Evolutionary conservation across 1,140 invertebrate genomes (phyloP).

Genomic region (Drosophila orena): DNA sequence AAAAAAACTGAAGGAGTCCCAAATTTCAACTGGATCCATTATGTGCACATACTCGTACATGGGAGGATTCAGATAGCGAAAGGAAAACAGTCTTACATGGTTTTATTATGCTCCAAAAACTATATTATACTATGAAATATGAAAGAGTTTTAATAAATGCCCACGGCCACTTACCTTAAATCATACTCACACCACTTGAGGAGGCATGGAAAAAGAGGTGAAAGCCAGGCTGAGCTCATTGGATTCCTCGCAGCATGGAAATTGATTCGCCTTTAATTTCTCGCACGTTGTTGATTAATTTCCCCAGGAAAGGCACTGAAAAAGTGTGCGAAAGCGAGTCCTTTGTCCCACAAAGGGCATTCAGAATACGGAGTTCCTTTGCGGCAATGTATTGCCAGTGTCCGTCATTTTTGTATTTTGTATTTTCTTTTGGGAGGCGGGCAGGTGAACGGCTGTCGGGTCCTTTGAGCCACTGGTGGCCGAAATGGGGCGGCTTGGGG

Average conservation of each 20-base stretch:
- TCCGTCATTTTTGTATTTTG: slow-evolving; percentile 24
- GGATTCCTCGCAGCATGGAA: slow-evolving; percentile 23
- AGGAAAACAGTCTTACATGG: neutral
- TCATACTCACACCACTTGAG: no score
- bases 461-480: slow-evolving; percentile 59
- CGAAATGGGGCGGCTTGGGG: slow-evolving; percentile 2
- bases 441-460: slow-evolving; percentile 18
- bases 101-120: no score
- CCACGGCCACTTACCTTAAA: no score
- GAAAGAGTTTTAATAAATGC: no score
- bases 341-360: slow-evolving; percentile 77
- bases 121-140: no score
- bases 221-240: slow-evolving; percentile 23
- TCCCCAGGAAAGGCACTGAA: slow-evolving; percentile 51
- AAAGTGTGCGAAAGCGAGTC: slow-evolving; percentile 71
- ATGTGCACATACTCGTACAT: slow-evolving; percentile 3
- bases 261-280: slow-evolving; percentile 69
- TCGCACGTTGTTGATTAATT: slow-evolving; percentile 80
- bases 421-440: slow-evolving; percentile 3
- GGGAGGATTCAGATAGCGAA: slow-evolving; percentile 6
- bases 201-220: no score
- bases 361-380: slow-evolving; percentile 72
- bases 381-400: slow-evolving; percentile 56
- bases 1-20: slow-evolving; percentile 23
- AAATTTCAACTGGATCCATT: neutral